Evolutionary conservation across 2,113 vertebrate genomes (phyloP), one percentile per base, ranked within the genome.

Genomic region (Calcarius ornatus): DNA sequence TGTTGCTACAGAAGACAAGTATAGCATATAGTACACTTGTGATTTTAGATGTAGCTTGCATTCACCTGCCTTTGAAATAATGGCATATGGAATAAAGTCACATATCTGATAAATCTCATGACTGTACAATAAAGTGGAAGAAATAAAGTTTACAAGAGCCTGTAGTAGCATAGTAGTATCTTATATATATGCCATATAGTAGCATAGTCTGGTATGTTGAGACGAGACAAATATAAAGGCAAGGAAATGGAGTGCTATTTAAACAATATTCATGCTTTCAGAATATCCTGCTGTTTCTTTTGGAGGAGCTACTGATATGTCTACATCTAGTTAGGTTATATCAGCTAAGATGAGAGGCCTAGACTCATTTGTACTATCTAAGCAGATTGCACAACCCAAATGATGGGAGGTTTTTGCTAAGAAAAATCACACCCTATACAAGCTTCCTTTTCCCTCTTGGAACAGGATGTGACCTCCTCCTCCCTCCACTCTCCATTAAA

Each of bases 391-490:
- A 48, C 30, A 40, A 50, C 47, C 56, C 78, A 47, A 47, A 70
- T 65, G 72, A 59, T 82, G 66, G 10, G 48, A 72, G n/a, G 20
- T 66, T 94, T 83, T 87, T 51, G 25, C 59, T 73, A 60, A 40
- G 25, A 86, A 90, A 80, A 94, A 18, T 17, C 87, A 22, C 28
- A 37, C 27, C 15, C 11, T 57, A 9, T 30, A 69, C 40, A 85
- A 60, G 47, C 54, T 81, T 82, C 54, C 79, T 89, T 96, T 88
- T 80, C 57, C 48, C 51, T 81, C 68, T 73, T 83, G 68, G 69
- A 86, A 71, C 65, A 93, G 93, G 84, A 94, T 92, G 64, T 86
- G 86, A 95, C 63, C 66, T 86, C 47, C 50, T 84, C 42, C 70
- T 80, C 48, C 25, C 15, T 96, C 91, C n/a, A 37, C 69, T 95